A percentile compares a stretch with the other conserved stretches of the same genome.
phyloP scores from a whole-genome alignment of 2,113 vertebrate genomes.

The Onychostruthus taczanowskii region DNA sequence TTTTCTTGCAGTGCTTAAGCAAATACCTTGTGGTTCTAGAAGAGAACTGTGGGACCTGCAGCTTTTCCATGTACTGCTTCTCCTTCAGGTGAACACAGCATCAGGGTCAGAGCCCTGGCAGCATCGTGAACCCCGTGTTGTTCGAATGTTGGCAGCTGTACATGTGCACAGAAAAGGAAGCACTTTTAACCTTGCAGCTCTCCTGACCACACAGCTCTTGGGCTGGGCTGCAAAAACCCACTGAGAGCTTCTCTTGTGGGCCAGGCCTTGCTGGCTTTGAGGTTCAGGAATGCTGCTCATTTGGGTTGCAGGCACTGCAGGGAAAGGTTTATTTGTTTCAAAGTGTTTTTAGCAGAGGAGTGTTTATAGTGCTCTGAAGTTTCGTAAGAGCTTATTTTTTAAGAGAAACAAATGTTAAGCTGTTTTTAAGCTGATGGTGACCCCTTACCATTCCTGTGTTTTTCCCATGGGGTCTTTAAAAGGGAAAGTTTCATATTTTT shows the following conservation, averaged over 20 bases:
- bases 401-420: slow-evolving; percentile 52
- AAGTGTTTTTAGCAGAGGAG: slow-evolving; percentile 22
- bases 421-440: slow-evolving; percentile 35
- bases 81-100: rapidly evolving
- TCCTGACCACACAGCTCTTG: neutral
- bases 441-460: slow-evolving; percentile 2
- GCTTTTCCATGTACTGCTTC: neutral
- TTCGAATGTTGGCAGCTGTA: neutral
- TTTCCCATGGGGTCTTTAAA: slow-evolving; percentile 40
- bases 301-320: neutral
- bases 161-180: neutral
- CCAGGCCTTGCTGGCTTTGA: neutral
- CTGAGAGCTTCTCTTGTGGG: neutral
- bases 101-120: neutral
- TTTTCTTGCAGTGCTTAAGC: neutral
- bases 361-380: slow-evolving; percentile 52
- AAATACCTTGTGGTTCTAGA: neutral
- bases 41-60: neutral
- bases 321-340: slow-evolving; percentile 50
- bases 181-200: neutral
- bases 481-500: slow-evolving; percentile 25
- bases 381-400: slow-evolving; percentile 42
- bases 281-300: slow-evolving; percentile 11
- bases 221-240: neutral
- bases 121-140: neutral